Evolutionary conservation across 2,888 invertebrate species (phyloP), one percentile per base, ranked within the genome.

Genomic region (Griposia aprilina): DNA sequence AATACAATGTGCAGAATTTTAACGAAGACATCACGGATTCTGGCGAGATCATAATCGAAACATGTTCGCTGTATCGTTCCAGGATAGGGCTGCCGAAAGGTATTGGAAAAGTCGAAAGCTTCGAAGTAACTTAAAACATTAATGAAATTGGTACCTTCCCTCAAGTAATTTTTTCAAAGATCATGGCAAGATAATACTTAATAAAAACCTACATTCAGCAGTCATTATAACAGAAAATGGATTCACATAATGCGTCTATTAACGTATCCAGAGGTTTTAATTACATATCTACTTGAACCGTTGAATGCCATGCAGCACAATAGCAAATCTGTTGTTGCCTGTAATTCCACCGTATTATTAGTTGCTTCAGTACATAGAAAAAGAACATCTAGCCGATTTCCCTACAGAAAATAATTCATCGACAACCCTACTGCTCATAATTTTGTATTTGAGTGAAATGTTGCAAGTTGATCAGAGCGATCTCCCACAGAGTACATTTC

Each of bases 1-100:
- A 76, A 81, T 83, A 78, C 78, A 78, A 85, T 78, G 79, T 57
- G 59, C 73, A 81, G 90, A 83, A 90, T 90, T 88, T 91, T 90
- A 91, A 91, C 87, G 88, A 90, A 91, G 88, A 90, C 89, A 86
- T 90, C 82, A 78, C 7, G 57, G 65, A 15, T 74, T 75, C 81
- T 50, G 76, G 55, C 26, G 67, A 76, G 87, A 87, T 87, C 60
- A 73, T 84, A 88, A 88, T 87, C 87, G 70, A 6, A 77, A 67
- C 65, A 7, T 75, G 79, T 77, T 74, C 26, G 30, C 20, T 30
- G 20, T 82, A 60, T 45, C 65, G 36, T 41, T 41, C n/a, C 11
- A 5, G 48, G 45, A 65, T 65, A 84, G 84, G 84, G 87, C 2
- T 84, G 75, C 8, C 60, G n/a, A 65, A 71, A 36, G 0, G 0